These are phyloP conservation scores for Pyralis farinalis DNA, from an alignment of 2,888 invertebrate species.

Conservation along the genomic window DNA sequence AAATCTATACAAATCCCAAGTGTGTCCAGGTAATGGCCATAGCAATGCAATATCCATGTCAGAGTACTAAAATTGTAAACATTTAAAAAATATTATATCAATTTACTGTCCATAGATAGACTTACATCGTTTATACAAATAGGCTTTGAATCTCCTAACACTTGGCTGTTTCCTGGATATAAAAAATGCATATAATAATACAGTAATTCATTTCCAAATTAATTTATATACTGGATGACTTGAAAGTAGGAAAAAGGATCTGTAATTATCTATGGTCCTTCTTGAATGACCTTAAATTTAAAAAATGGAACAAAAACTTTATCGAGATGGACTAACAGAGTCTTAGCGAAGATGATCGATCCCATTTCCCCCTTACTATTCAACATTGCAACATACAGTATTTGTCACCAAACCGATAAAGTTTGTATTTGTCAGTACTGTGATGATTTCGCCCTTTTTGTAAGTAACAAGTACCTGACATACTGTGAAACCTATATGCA, in stretches of 20 bases:
- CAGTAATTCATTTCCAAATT: background rate
- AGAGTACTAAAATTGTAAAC: too few relatives aligned
- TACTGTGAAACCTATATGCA: slow-evolving; percentile 3
- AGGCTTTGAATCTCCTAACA: too few relatives aligned
- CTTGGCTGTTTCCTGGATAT: slow-evolving; percentile 5
- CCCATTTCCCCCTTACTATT: slow-evolving; percentile 12
- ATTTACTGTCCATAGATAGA: too few relatives aligned
- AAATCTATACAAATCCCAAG: too few relatives aligned
- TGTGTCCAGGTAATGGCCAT: too few relatives aligned
- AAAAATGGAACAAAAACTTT: background rate
- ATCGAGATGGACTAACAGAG: background rate
- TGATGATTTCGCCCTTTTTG: slow-evolving; percentile 12
- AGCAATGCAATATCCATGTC: too few relatives aligned
- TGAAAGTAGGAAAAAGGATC: slow-evolving; percentile 3
- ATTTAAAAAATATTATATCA: too few relatives aligned
- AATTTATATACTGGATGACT: background rate
- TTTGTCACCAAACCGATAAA: background rate
- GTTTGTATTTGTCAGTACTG: slow-evolving; percentile 10
- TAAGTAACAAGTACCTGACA: background rate
- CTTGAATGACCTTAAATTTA: background rate
- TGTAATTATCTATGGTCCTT: background rate
- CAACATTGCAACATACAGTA: slow-evolving; percentile 8
- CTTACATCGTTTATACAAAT: too few relatives aligned
- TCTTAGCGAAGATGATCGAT: slow-evolving; percentile 13
- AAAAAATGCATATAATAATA: slow-evolving; percentile 6